These are phyloP conservation scores for Seira sanloemensis DNA, from an alignment of 2,888 invertebrate genomes.

Conservation along the genomic window DNA sequence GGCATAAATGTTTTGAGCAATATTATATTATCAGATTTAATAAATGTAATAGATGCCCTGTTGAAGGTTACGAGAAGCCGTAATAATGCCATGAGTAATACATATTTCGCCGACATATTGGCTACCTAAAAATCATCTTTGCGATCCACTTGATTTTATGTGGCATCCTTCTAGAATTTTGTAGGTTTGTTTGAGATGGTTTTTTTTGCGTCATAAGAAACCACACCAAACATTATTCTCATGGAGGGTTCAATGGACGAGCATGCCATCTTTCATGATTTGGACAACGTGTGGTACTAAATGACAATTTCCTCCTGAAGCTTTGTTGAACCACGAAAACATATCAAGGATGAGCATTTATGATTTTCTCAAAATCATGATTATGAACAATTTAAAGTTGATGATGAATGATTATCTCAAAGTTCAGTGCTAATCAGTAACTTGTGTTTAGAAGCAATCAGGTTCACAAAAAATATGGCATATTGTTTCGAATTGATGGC, in stretches of 20 bases:
- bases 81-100: background rate
- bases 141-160: background rate
- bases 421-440: slow-evolving; percentile 44
- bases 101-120: background rate
- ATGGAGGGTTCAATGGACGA: slow-evolving; percentile 23
- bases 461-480: background rate
- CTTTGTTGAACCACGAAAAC: background rate
- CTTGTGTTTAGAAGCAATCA: slow-evolving; percentile 23
- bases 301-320: background rate
- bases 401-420: slow-evolving; percentile 40
- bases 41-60: background rate
- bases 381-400: slow-evolving; percentile 22
- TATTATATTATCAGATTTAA: background rate
- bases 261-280: slow-evolving; percentile 29
- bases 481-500: background rate
- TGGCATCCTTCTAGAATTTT: slow-evolving; percentile 21
- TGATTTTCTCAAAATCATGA: background rate
- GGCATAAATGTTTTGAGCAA: background rate
- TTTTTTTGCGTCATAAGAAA: background rate
- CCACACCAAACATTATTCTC: background rate
- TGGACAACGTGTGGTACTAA: slow-evolving; percentile 13
- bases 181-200: slow-evolving; percentile 25
- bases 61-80: background rate
- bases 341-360: background rate
- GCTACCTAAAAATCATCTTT: background rate